These are phyloP conservation scores for Steinernema khuongi DNA, from an alignment of 1,140 invertebrate species.

Conservation along the genomic window DNA sequence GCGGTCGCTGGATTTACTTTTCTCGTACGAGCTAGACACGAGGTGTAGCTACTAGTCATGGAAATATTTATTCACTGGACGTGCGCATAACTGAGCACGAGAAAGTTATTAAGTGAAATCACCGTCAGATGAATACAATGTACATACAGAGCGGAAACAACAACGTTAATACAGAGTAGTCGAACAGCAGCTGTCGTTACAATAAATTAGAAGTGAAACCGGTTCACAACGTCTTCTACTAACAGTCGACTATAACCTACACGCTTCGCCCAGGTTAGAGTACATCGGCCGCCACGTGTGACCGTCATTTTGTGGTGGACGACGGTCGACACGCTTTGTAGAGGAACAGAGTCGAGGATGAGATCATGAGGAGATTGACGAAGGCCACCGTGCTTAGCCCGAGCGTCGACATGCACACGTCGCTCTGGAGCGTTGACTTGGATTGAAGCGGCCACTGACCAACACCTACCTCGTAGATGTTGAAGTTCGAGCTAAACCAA, in stretches of 20 bases:
- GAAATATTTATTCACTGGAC: background rate
- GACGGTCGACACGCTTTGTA: constrained; percentile 15
- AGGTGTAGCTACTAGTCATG: too few relatives aligned
- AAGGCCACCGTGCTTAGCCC: constrained; percentile 25
- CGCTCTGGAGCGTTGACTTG: constrained; percentile 17
- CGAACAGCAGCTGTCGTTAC: background rate
- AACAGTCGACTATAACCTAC: constrained; percentile 12
- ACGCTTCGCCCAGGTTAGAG: constrained; percentile 13
- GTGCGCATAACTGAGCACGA: too few relatives aligned
- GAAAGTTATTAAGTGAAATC: too few relatives aligned
- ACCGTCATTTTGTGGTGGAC: background rate
- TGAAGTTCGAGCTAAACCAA: constrained; percentile 26
- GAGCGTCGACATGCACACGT: constrained; percentile 30
- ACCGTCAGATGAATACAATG: background rate
- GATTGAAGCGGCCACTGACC: background rate
- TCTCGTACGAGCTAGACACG: too few relatives aligned
- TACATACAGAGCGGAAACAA: background rate
- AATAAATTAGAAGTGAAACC: constrained; percentile 5
- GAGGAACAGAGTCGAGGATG: constrained; percentile 27
- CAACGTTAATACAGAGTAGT: background rate
- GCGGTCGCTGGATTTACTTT: too few relatives aligned
- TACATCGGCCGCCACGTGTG: background rate
- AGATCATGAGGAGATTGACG: constrained; percentile 26
- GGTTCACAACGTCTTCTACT: background rate
- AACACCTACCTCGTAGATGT: constrained; percentile 25